phyloP scores from a whole-genome alignment of 2,113 vertebrate genomes.

The Triplophysa rosa region DNA sequence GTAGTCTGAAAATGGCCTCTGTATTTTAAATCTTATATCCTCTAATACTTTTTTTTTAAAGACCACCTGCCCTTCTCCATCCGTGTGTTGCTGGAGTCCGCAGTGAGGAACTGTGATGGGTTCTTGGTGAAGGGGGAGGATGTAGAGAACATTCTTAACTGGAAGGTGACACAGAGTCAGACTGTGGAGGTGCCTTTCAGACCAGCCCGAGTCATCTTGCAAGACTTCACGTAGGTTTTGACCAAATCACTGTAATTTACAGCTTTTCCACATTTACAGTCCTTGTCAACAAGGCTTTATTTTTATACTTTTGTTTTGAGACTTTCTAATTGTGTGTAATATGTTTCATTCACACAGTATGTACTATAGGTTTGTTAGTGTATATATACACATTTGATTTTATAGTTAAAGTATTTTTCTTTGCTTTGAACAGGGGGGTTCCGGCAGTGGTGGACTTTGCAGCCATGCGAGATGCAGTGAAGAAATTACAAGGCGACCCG shows the following conservation, averaged over 20 bases:
- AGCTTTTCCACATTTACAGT: neutral
- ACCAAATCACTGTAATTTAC: neutral
- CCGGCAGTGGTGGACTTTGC: conserved; percentile 98
- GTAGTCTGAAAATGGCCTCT: neutral
- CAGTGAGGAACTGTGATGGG: conserved; percentile 90
- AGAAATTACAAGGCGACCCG: conserved; percentile 86
- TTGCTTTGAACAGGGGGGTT: conserved; percentile 79
- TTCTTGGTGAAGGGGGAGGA: conserved; percentile 90
- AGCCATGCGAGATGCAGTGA: conserved; percentile 95
- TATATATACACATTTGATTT: neutral
- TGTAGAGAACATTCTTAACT: conserved; percentile 92
- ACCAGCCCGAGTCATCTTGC: conserved; percentile 93
- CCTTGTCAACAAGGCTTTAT: neutral
- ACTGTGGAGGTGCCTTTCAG: conserved; percentile 93
- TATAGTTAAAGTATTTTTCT: neutral
- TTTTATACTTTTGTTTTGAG: neutral
- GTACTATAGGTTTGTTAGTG: neutral
- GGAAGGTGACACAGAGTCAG: conserved; percentile 84
- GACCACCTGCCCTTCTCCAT: conserved; percentile 89
- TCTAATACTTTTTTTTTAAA: neutral
- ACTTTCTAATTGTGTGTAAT: neutral
- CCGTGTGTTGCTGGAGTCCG: conserved; percentile 90
- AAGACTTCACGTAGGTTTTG: conserved; percentile 92
- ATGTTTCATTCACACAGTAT: neutral
- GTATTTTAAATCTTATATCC: neutral